A percentile compares a stretch with the other conserved stretches of the same genome.
Conservation (phyloP, 2,113 vertebrate species). For the Oryzias celebensis region DNA sequence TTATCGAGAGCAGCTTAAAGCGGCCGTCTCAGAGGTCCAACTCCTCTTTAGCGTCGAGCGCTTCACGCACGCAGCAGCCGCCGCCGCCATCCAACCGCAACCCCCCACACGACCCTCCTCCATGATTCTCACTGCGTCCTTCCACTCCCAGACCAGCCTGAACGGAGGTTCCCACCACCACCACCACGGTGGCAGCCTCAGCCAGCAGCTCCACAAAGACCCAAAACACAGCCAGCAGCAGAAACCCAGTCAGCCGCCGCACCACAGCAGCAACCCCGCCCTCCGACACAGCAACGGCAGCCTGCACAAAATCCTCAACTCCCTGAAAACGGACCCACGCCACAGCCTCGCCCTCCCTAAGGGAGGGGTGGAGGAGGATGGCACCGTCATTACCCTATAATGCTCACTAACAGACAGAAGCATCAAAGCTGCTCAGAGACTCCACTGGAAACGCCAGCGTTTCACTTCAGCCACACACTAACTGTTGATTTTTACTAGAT, state of each 20-base stretch:
- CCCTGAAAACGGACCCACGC: conserved; percentile 90
- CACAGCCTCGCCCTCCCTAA: conserved; percentile 90
- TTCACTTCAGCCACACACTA: conserved; percentile 43
- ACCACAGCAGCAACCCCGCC: conserved; percentile 75
- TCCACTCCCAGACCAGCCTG: conserved; percentile 84
- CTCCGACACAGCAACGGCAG: conserved; percentile 88
- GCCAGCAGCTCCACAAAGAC: conserved; percentile 85
- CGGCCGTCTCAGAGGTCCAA: conserved; percentile 77
- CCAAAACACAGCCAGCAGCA: conserved; percentile 70
- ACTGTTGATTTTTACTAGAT: conserved; percentile 43
- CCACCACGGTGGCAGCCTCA: conserved; percentile 72
- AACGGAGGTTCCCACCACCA: conserved; percentile 75
- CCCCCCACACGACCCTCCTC: conserved; percentile 72
- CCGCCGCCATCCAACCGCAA: conserved; percentile 27
- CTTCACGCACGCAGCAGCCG: conserved; percentile 52
- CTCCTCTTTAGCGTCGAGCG: conserved; percentile 63
- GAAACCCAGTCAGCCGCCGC: conserved; percentile 49
- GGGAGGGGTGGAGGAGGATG: conserved; percentile 94
- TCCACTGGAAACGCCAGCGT: conserved; percentile 47
- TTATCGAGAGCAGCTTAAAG: conserved; percentile 89
- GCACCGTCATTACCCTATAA: conserved; percentile 97
- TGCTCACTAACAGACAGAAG: conserved; percentile 38
- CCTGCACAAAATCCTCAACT: conserved; percentile 91
- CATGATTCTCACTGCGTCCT: conserved; percentile 77
- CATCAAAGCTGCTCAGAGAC: conserved; percentile 68